Conservation (phyloP, 2,888 invertebrate species). For the Cephus pulcher region DNA sequence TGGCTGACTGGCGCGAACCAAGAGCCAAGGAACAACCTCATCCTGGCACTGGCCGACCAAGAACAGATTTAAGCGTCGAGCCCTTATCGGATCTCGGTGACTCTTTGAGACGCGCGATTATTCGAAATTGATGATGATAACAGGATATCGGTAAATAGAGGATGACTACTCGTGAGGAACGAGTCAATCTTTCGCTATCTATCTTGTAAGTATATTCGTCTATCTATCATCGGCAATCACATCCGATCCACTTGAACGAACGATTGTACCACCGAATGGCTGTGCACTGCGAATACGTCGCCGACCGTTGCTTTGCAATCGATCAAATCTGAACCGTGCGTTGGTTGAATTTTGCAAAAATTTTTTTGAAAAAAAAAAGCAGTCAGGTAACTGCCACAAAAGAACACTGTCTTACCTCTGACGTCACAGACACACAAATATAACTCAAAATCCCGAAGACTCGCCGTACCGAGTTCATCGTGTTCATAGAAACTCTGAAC, state of each 20-base stretch:
- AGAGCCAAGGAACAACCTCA: conserved; percentile 14
- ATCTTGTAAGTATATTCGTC: neutral
- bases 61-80: conserved; percentile 22
- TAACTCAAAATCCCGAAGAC: neutral
- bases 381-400: neutral
- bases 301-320: neutral
- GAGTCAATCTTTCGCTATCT: neutral
- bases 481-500: neutral
- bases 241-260: neutral
- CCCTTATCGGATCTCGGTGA: conserved; percentile 18
- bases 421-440: neutral
- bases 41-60: neutral
- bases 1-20: neutral
- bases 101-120: conserved; percentile 1
- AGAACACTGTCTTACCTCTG: neutral
- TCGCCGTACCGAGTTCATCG: neutral
- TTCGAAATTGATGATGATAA: conserved; percentile 6
- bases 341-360: neutral
- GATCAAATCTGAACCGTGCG: neutral
- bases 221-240: neutral
- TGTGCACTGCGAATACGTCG: neutral
- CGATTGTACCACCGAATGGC: neutral
- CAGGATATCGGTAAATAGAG: neutral
- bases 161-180: neutral
- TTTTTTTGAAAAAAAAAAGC: neutral